phyloP scores from a whole-genome alignment of 2,888 invertebrate genomes.

The Cantharis nigra region DNA sequence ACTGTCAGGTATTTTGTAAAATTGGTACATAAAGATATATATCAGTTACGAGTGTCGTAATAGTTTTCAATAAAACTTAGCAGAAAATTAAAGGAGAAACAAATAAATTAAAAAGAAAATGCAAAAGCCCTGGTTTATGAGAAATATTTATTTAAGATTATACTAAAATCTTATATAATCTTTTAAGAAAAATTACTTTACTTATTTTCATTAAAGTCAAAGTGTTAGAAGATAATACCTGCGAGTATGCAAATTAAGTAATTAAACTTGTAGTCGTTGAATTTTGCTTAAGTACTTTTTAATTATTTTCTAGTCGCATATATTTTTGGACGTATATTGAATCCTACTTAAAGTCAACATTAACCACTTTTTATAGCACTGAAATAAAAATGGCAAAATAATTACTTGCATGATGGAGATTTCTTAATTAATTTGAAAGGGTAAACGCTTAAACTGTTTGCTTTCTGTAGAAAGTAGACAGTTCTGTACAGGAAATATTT shows the following conservation, averaged over 20 bases:
- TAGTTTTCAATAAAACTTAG: not conserved
- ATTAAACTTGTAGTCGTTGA: not conserved
- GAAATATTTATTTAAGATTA: not conserved
- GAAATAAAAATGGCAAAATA: not conserved
- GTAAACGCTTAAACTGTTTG: no score
- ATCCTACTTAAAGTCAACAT: not conserved
- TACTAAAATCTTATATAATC: not conserved
- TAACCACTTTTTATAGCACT: not conserved
- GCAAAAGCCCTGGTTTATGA: not conserved
- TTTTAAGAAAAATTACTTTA: not conserved
- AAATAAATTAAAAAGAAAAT: not conserved
- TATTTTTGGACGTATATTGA: not conserved
- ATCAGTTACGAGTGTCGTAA: not conserved
- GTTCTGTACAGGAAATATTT: not conserved
- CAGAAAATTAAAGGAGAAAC: not conserved
- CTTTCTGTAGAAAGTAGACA: no score
- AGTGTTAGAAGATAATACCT: not conserved
- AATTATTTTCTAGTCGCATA: not conserved
- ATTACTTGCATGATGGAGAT: no score
- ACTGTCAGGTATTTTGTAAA: no score
- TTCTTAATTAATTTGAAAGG: not conserved
- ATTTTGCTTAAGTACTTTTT: not conserved
- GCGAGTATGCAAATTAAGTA: not conserved
- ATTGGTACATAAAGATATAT: no score
- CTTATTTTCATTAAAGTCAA: not conserved